Percentiles rank a stretch among this genome's conserved stretches.
Conservation (phyloP, 1,140 invertebrate genomes). For the Sesamia nonagrioides region DNA sequence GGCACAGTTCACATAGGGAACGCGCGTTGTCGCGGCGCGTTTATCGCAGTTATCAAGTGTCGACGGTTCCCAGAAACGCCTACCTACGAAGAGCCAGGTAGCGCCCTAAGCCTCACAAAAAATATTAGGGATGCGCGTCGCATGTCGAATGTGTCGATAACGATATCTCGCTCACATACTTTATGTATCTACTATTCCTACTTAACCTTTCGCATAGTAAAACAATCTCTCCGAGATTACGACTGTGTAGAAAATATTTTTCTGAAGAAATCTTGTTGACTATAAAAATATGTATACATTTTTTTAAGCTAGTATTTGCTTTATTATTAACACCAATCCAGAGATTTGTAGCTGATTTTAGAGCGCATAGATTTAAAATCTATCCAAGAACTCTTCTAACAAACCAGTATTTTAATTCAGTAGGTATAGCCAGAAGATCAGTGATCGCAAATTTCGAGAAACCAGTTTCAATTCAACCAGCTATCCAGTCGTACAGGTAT, state of each 20-base stretch:
- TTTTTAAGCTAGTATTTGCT: too few species aligned
- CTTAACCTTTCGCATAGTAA: too few species aligned
- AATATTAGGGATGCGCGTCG: conserved; percentile 54
- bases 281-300: too few species aligned
- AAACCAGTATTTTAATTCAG: neutral
- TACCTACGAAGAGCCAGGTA: conserved; percentile 69
- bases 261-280: too few species aligned
- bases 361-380: neutral
- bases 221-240: too few species aligned
- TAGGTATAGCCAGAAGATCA: conserved; percentile 19
- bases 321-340: neutral
- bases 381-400: neutral
- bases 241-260: too few species aligned
- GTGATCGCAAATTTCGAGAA: conserved; percentile 35
- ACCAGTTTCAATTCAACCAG: conserved; percentile 39
- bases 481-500: conserved; percentile 25
- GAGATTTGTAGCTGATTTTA: neutral
- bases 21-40: conserved; percentile 18
- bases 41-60: conserved; percentile 60
- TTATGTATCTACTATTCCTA: neutral
- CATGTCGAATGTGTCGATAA: conserved; percentile 23
- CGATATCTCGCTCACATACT: neutral
- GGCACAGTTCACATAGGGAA: conserved; percentile 11
- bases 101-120: conserved; percentile 52
- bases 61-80: conserved; percentile 70